Evolutionary conservation across 2,888 invertebrate species (phyloP), one percentile per base, ranked within the genome.

Genomic region (Pedicia rivosa): DNA sequence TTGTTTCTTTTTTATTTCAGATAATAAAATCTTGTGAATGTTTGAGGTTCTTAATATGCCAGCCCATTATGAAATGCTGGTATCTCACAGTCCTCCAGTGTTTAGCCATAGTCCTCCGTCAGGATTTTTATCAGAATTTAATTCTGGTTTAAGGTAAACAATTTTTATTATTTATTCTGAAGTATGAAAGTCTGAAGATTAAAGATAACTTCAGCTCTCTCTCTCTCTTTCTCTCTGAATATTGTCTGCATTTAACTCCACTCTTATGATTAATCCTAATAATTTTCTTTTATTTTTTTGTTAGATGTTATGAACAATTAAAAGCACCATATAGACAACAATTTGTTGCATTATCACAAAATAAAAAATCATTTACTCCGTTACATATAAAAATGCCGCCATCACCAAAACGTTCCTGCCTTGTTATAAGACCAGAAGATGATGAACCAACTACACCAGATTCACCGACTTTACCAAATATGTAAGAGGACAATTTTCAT

Each of bases 51-150:
- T 32, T 14, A 20, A 15, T 32, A 37, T 35, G 35, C 35, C 35
- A n/a, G 26, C 32, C 13, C 16, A 24, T 19, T 35, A 15, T 34
- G 59, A 60, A 46, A 67, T 77, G 64, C 66, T 78, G 51, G 71
- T 78, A 42, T 75, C 78, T 46, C 75, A 73, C 54, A 67, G 74
- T 54, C 79, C 78, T 35, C 71, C 73, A 40, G 65, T 71, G 48
- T 78, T 76, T 64, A 74, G 74, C 42, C 72, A 70, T 62, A 76
- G 77, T 55, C 77, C 78, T 5, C 76, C 76, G 25, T 69, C 71
- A 41, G 68, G 70, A 44, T 74, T 72, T 54, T 57, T 75, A 24
- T 57, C 70, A 36, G 73, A 74, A 52, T 75, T 70, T 57, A 63
- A 65, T 51, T 53, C 52, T 46, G 55, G 42, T 55, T 59, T 41